Evolutionary conservation across 2,888 invertebrate species (phyloP), one percentile per base, ranked within the genome.

Genomic region (Chloroclysta siterata): DNA sequence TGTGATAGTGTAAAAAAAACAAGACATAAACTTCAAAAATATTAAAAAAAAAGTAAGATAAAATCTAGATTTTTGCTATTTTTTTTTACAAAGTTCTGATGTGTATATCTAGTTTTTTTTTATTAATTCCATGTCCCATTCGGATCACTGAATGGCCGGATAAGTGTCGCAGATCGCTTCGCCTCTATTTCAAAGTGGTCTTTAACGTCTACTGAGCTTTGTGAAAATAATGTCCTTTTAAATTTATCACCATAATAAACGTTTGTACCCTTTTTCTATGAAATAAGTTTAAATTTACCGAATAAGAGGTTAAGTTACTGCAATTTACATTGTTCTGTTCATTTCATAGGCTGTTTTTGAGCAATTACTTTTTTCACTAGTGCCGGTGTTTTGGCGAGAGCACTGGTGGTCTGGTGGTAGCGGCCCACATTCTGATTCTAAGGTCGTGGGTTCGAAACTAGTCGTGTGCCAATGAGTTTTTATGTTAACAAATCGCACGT

Each of bases 201-300:
- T 85, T 87, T 89, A 88, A 87, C 87, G 90, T 91, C 91, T 81
- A 78, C 84, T 81, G 81, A 83, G 92, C 91, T 93, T 90, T 91
- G 85, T 85, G 88, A 88, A 90, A 91, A 91, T 92, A 91, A 90
- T 90, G 91, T 89, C 88, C 84, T 82, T 82, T 81, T 71, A 87
- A 92, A 93, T 92, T 93, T 92, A 93, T 91, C 79, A 88, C 85
- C 76, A 85, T 88, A 90, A 91, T 91, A 90, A 91, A 91, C 88
- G 90, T 84, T 82, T 77, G 82, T 83, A 85, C 86, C 86, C 88
- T 87, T 89, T 89, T 89, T 86, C 87, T 90, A 89, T 87, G 88
- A 87, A 88, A 90, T 90, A 89, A 89, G 82, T 90, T 89, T 83
- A 85, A 89, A 90, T 90, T 89, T 89, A 88, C 83, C 76, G 81